phyloP scores from a whole-genome alignment of 1,140 invertebrate genomes.

The Drosophila suzukii region DNA sequence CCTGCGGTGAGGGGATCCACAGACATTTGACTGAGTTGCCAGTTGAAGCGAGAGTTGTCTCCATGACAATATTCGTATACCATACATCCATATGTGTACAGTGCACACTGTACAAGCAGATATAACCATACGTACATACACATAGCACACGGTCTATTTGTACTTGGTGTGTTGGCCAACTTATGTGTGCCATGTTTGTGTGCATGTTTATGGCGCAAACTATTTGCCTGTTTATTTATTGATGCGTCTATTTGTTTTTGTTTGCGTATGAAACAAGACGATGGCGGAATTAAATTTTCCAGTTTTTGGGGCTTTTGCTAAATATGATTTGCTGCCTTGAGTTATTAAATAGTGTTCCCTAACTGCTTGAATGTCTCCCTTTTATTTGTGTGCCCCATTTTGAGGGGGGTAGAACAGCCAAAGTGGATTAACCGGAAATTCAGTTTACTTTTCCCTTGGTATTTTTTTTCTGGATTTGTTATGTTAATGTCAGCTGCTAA shows the following conservation, averaged over 20 bases:
- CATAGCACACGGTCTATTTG: conserved; percentile 16
- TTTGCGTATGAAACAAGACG: conserved; percentile 22
- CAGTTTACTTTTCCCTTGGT: conserved; percentile 1
- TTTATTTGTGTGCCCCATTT: conserved; percentile 7
- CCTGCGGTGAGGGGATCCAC: conserved; percentile 17
- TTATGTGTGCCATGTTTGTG: conserved; percentile 34
- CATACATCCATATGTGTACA: conserved; percentile 12
- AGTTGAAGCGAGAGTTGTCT: conserved; percentile 49
- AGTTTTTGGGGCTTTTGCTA: conserved; percentile 33
- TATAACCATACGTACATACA: conserved; percentile 11
- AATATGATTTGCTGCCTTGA: conserved; percentile 39
- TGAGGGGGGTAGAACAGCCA: conserved; percentile 6
- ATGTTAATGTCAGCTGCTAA: conserved; percentile 51
- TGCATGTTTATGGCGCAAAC: conserved; percentile 69
- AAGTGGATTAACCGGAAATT: conserved; percentile 38
- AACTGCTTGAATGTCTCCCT: conserved; percentile 15
- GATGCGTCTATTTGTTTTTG: conserved; percentile 64
- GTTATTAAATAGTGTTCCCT: conserved; percentile 22
- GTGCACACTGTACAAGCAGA: conserved; percentile 18
- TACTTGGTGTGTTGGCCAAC: conserved; percentile 23
- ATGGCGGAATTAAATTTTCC: conserved; percentile 29
- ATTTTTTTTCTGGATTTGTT: conserved; percentile 18
- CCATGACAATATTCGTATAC: conserved; percentile 28
- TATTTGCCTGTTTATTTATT: conserved; percentile 73
- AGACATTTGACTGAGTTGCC: conserved; percentile 52